phyloP scores from a whole-genome alignment of 1,140 invertebrate genomes.

The Microplitis demolitor region DNA sequence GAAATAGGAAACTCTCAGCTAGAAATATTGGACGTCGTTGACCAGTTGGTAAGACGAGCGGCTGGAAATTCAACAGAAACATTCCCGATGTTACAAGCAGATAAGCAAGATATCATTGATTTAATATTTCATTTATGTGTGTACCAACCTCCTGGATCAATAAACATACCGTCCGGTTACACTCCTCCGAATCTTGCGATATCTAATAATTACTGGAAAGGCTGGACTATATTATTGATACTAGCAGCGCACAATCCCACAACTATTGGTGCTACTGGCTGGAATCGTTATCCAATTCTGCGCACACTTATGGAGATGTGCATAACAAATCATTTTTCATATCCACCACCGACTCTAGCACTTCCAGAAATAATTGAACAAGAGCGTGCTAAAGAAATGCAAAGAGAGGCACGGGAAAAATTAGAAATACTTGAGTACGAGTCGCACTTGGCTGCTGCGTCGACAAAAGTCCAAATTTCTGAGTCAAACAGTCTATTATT shows the following conservation, averaged over 20 bases:
- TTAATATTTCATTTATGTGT: conserved; percentile 87
- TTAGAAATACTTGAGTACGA: conserved; percentile 92
- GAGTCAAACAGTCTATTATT: conserved; percentile 88
- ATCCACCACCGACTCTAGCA: conserved; percentile 75
- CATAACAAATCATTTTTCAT: conserved; percentile 87
- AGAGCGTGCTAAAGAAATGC: conserved; percentile 68
- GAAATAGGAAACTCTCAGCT: conserved; percentile 80
- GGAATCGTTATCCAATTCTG: conserved; percentile 91
- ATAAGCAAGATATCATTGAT: conserved; percentile 86
- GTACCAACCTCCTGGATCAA: conserved; percentile 93
- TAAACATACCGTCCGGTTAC: conserved; percentile 83
- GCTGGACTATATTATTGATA: conserved; percentile 89
- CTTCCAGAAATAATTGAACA: conserved; percentile 68
- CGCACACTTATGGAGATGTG: conserved; percentile 95
- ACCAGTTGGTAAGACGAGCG: conserved; percentile 84
- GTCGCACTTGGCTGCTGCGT: conserved; percentile 88
- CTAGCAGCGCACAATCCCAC: conserved; percentile 90
- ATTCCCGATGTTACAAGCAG: conserved; percentile 71
- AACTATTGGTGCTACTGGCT: conserved; percentile 83
- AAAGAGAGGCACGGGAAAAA: conserved; percentile 75
- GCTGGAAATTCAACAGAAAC: conserved; percentile 73
- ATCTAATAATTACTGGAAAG: conserved; percentile 91
- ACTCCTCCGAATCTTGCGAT: conserved; percentile 89
- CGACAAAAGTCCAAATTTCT: conserved; percentile 83
- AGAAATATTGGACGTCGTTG: conserved; percentile 84